Percentiles rank a stretch among this genome's conserved stretches.
phyloP scores from a whole-genome alignment of 64 coral and sea anemone species.

The Pachyseris speciosa region DNA sequence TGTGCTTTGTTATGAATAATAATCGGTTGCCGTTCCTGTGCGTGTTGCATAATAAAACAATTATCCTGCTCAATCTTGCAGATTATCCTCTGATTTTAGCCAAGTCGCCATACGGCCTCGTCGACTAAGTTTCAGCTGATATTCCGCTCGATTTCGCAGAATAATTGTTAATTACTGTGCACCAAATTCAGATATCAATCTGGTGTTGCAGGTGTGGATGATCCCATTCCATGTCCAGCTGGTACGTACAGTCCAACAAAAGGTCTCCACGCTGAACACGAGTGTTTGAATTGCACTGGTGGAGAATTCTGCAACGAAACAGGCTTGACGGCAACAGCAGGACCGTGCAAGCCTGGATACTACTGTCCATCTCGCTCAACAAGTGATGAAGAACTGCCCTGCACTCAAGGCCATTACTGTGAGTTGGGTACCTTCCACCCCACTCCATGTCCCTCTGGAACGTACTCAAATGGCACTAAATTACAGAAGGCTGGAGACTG shows the following conservation, averaged over 20 bases:
- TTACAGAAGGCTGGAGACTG: constrained; percentile 67
- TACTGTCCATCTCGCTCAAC: constrained; percentile 85
- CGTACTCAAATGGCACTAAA: constrained; percentile 82
- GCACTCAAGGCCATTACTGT: constrained; percentile 85
- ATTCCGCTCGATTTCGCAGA: too few species aligned
- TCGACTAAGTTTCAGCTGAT: too few species aligned
- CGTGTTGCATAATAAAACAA: too few species aligned
- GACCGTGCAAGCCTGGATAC: constrained; percentile 76
- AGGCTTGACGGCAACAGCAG: constrained; percentile 82
- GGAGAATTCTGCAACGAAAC: constrained; percentile 97
- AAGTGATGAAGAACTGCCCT: constrained; percentile 65
- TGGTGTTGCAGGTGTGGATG: constrained; percentile 65
- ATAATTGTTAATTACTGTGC: background rate
- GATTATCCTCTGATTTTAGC: too few species aligned
- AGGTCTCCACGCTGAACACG: constrained; percentile 48
- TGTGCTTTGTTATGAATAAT: too few species aligned
- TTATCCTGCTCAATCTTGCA: too few species aligned
- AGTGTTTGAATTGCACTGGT: constrained; percentile 94
- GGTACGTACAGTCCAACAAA: constrained; percentile 75
- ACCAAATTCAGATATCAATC: background rate
- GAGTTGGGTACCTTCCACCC: constrained; percentile 75
- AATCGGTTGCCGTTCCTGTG: too few species aligned
- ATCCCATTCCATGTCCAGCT: constrained; percentile 83
- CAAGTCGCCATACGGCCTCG: too few species aligned
- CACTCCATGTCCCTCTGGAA: constrained; percentile 76